Evolutionary conservation across 2,888 invertebrate species (phyloP), one percentile per base, ranked within the genome.

Genomic region (Zele albiditarsus): DNA sequence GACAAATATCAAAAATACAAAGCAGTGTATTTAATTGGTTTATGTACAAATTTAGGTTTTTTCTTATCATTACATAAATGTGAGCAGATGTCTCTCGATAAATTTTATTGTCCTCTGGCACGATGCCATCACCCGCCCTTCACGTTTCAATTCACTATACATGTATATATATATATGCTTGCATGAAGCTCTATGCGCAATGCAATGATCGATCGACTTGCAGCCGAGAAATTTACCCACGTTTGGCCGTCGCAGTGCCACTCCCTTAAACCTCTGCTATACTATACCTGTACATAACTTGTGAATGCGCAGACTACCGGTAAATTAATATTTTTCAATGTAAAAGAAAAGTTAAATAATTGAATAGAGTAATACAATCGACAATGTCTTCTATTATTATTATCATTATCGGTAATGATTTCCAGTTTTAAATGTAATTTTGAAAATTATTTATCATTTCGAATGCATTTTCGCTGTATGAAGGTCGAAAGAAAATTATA

Each of bases 171-270:
- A n/a, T n/a, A 46, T 3, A 46, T n/a, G 16, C 1, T 0, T 4
- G 20, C 6, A 53, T 20, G n/a, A 53, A 53, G 53, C 14, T 42
- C 28, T 71, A 42, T 60, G 28, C 27, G 38, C 42, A 62, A 42
- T 62, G 62, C 60, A 71, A 38, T 71, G 62, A 71, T 71, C 71
- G 71, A 71, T 71, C 62, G 27, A 60, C 42, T 62, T 71, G 62
- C 71, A 71, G 42, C 12, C 23, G 60, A 42, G 62, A 71, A 62
- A 62, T 38, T 33, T 46, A 25, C 42, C 10, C 27, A n/a, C 28
- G 12, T 38, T 23, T 62, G 25, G 16, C 28, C 62, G 28, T 71
- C 62, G 60, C 25, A 62, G 60, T 58, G 53, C 33, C 57, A 71
- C 38, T 38, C 71, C 71, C 42, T 62, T 62, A 16, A n/a, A 42